These are phyloP conservation scores for Boleophthalmus pectinirostris DNA, from an alignment of 2,113 vertebrate species.

Conservation along the genomic window DNA sequence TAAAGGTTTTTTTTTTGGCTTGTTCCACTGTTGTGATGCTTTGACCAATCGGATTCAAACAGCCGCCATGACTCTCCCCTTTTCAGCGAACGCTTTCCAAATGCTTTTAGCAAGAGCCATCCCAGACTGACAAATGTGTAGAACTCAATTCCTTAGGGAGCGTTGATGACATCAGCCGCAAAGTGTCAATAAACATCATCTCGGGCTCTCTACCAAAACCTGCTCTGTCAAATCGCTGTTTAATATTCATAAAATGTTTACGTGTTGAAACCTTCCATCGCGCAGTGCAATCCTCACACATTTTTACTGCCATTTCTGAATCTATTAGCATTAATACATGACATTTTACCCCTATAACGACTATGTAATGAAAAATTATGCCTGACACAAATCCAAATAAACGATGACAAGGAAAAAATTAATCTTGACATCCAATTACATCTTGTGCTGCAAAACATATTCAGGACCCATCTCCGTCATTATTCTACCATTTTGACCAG, in stretches of 20 bases:
- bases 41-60: no score
- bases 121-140: no score
- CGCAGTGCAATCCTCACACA: neutral
- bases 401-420: neutral
- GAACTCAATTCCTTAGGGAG: no score
- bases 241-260: neutral
- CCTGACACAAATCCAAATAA: constrained; percentile 11
- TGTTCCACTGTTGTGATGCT: no score
- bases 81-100: no score
- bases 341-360: neutral
- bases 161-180: no score
- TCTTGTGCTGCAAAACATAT: neutral
- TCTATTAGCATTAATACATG: neutral
- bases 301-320: constrained; percentile 1
- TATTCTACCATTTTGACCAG: neutral
- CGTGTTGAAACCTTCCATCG: no score
- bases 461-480: neutral
- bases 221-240: neutral
- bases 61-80: no score
- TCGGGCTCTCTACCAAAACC: neutral
- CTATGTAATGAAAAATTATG: constrained; percentile 3
- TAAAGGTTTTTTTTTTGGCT: no score
- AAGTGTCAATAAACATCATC: neutral
- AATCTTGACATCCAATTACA: constrained; percentile 10
- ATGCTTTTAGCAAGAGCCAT: no score